Evolutionary conservation across 2,113 vertebrate species (phyloP).

Genomic region (Aldabrachelys gigantea): DNA sequence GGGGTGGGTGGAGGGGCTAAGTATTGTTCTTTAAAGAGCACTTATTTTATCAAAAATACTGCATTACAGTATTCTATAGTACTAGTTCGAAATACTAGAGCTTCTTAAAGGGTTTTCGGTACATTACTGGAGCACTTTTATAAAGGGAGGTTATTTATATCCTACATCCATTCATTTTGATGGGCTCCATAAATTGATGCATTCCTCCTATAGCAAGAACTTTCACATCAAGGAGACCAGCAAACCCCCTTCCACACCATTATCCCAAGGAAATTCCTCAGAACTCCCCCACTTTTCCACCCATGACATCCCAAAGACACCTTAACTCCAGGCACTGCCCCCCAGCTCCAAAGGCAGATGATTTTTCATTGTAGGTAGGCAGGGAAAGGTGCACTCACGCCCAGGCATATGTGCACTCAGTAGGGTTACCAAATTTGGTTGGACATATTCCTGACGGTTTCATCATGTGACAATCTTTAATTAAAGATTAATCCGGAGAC

Average conservation of each 20-base stretch:
- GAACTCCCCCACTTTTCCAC: background rate
- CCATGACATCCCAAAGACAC: background rate
- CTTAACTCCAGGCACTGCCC: background rate
- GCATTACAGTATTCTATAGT: background rate
- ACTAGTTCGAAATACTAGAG: background rate
- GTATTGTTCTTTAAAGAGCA: background rate
- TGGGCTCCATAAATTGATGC: accelerated
- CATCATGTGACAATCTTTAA: background rate
- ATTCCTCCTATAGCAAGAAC: accelerated
- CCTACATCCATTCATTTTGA: background rate
- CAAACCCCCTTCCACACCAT: background rate
- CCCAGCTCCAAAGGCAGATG: background rate
- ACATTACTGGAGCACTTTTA: accelerated
- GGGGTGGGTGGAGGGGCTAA: accelerated
- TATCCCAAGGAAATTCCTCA: background rate
- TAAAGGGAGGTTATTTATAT: background rate
- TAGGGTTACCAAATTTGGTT: background rate
- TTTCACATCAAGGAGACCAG: background rate
- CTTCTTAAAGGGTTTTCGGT: background rate
- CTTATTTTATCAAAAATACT: background rate
- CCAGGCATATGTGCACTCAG: background rate
- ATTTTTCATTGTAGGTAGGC: background rate
- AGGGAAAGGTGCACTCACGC: background rate
- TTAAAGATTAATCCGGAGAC: too few relatives aligned
- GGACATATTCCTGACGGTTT: background rate